phyloP scores from a whole-genome alignment of 2,113 vertebrate species.

The Nothocercus nigrocapillus region DNA sequence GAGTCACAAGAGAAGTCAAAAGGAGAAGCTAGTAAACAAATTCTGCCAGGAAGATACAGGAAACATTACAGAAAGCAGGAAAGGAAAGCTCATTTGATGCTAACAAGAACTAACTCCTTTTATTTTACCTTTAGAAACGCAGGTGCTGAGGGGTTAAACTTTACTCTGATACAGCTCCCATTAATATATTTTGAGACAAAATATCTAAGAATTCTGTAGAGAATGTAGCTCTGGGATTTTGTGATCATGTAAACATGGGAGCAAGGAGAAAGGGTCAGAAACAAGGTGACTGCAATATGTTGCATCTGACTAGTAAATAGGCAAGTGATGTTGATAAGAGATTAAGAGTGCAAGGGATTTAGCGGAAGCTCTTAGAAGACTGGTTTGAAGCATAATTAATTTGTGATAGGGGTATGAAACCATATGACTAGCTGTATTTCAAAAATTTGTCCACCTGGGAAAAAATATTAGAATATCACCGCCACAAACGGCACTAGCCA shows the following conservation, averaged over 20 bases:
- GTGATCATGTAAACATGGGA: not conserved
- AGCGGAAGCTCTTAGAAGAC: not conserved
- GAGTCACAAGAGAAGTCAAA: not conserved
- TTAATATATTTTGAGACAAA: not conserved
- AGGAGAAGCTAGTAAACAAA: not conserved
- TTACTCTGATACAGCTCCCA: not conserved
- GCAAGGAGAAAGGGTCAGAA: not conserved
- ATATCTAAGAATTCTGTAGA: not conserved
- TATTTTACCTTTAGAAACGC: not conserved
- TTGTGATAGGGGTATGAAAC: not conserved
- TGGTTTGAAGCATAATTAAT: not conserved
- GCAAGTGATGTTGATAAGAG: not conserved
- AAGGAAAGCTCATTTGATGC: not conserved
- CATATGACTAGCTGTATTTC: not conserved
- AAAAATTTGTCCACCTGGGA: not conserved
- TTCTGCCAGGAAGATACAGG: not conserved
- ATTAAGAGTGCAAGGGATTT: not conserved
- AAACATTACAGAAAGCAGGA: not conserved
- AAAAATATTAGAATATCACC: not conserved
- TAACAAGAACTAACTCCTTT: not conserved
- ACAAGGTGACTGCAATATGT: not conserved
- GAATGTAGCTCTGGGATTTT: not conserved
- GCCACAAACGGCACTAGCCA: not conserved
- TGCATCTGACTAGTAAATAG: not conserved
- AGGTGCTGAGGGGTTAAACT: not conserved